Conservation (phyloP, 23 tunicate genomes). For the Aplidium turbinatum region DNA sequence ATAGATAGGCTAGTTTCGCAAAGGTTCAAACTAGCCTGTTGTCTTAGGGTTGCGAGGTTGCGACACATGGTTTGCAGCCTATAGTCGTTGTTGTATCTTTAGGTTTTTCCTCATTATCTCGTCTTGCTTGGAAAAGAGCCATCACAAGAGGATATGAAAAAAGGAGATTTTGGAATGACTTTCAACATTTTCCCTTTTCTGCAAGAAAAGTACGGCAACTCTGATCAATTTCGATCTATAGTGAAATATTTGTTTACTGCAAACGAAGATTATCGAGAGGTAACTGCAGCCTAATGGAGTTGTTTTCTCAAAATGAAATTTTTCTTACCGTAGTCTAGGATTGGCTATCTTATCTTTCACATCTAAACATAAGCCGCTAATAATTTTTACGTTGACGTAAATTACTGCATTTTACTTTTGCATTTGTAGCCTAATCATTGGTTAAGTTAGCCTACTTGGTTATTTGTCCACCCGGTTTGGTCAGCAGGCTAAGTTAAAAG, state of each 20-base stretch:
- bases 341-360: background rate
- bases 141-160: slow-evolving; percentile 51
- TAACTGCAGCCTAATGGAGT: slow-evolving; percentile 2
- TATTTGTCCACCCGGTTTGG: no score
- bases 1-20: no score
- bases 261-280: slow-evolving; percentile 84
- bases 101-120: slow-evolving; percentile 73
- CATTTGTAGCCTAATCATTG: no score
- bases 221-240: slow-evolving; percentile 37
- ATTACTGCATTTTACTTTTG: no score
- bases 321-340: background rate
- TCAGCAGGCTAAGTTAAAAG: no score
- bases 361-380: no score
- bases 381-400: no score
- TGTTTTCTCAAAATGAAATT: background rate
- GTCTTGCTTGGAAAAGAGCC: slow-evolving; percentile 83
- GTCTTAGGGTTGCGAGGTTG: no score
- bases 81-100: background rate
- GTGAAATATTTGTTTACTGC: slow-evolving; percentile 66
- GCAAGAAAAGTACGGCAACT: slow-evolving; percentile 62
- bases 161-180: slow-evolving; percentile 49
- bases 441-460: no score
- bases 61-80: no score
- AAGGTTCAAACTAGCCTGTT: no score
- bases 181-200: slow-evolving; percentile 70